Conservation (phyloP, 2,113 vertebrate genomes). For the Pelecanus crispus region DNA sequence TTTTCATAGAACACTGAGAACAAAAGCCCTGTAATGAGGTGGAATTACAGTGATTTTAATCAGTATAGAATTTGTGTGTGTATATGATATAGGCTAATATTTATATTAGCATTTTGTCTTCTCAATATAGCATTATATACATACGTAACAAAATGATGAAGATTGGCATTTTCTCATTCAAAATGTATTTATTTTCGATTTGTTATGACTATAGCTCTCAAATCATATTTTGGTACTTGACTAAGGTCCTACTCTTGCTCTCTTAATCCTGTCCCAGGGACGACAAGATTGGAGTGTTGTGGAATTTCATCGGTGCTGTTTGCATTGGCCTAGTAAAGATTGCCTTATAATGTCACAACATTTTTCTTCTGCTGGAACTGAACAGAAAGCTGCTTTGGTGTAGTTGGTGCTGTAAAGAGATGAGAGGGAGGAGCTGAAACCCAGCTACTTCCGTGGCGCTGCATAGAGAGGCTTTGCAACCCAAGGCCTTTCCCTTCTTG, state of each 20-base stretch:
- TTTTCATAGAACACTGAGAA: not conserved
- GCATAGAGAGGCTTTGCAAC: not conserved
- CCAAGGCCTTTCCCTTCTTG: not conserved
- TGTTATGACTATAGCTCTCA: not conserved
- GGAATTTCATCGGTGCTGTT: not conserved
- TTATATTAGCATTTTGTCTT: not conserved
- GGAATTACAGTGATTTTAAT: not conserved
- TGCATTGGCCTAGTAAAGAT: not conserved
- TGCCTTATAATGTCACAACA: not conserved
- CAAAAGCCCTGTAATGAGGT: not conserved
- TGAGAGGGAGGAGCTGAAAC: not conserved
- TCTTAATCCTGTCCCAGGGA: not conserved
- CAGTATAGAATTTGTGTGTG: not conserved
- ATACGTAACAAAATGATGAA: not conserved
- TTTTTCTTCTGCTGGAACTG: not conserved
- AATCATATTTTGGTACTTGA: not conserved
- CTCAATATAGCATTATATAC: not conserved
- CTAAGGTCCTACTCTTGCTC: not conserved
- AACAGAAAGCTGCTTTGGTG: not conserved
- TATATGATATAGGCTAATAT: not conserved
- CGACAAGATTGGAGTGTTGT: not conserved
- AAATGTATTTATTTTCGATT: not conserved
- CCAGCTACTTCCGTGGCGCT: not conserved
- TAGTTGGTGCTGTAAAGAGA: not conserved
- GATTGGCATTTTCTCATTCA: not conserved